phyloP scores from a whole-genome alignment of 2,797 vertebrate species.

The Pangasius mekongensis region DNA sequence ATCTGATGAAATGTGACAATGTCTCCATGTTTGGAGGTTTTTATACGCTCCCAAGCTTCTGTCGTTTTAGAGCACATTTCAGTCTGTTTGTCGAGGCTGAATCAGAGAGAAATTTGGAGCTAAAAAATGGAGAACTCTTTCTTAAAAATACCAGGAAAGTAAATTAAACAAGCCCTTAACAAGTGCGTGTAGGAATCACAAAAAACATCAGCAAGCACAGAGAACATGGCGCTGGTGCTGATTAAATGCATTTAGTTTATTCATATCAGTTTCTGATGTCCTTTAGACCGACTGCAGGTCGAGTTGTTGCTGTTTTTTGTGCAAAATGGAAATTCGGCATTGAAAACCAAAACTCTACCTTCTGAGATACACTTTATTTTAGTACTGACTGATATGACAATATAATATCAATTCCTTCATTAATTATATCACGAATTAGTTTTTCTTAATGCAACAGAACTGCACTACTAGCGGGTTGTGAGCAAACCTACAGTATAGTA shows the following conservation, averaged over 20 bases:
- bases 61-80: background rate
- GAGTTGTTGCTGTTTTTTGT: too few species aligned
- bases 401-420: too few species aligned
- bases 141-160: background rate
- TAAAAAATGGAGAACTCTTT: background rate
- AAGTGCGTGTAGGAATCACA: background rate
- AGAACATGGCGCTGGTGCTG: background rate
- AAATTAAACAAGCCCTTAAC: background rate
- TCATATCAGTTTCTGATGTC: background rate
- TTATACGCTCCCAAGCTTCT: background rate
- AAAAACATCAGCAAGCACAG: background rate
- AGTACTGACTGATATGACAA: too few species aligned
- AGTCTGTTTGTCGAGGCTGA: background rate
- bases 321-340: too few species aligned
- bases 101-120: background rate
- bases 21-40: background rate
- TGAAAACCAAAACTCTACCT: too few species aligned
- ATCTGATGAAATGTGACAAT: background rate
- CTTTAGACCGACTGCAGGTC: too few species aligned
- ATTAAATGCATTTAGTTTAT: background rate
- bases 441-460: too few species aligned
- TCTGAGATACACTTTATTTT: too few species aligned
- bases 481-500: too few species aligned
- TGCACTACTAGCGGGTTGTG: too few species aligned
- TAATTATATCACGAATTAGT: too few species aligned